phyloP scores from a whole-genome alignment of 2,113 vertebrate genomes.

The Bos taurus region ARS-UCD2.0 NC_037332.1:118597001-118597500 shows the following conservation, averaged over 20 bases:
- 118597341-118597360: rapidly evolving
- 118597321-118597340: rapidly evolving
- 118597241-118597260: rapidly evolving
- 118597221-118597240: rapidly evolving
- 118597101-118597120: rapidly evolving
- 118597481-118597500: rapidly evolving
- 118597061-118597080: rapidly evolving
- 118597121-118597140: rapidly evolving
- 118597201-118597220: rapidly evolving
- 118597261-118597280: rapidly evolving
- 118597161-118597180: rapidly evolving
- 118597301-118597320: rapidly evolving
- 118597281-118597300: rapidly evolving
- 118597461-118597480: neutral
- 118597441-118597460: rapidly evolving
- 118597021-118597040: neutral
- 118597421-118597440: rapidly evolving
- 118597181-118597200: rapidly evolving
- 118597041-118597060: rapidly evolving
- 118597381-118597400: rapidly evolving
- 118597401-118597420: rapidly evolving
- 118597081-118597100: rapidly evolving
- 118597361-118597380: rapidly evolving
- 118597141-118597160: rapidly evolving
- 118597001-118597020: neutral